Evolutionary conservation across 35 echinoderm and acorn worm species (phyloP).

Genomic region (Holothuria glaberrima): DNA sequence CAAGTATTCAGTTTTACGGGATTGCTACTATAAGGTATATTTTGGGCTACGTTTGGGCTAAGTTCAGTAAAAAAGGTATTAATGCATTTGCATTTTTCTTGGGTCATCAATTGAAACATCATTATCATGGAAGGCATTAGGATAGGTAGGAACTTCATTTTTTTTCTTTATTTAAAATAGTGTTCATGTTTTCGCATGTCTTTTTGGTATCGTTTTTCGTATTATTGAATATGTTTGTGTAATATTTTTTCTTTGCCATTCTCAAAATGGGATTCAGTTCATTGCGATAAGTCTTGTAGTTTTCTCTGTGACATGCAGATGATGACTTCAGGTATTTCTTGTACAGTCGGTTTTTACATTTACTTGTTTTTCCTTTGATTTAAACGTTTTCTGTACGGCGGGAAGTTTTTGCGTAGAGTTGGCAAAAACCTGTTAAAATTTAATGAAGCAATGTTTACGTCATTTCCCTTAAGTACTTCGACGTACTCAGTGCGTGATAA

Average conservation of each 20-base stretch:
- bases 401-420: neutral
- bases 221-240: neutral
- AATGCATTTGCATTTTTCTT: neutral
- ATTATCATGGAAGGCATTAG: neutral
- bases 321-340: neutral
- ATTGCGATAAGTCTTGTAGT: neutral
- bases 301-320: neutral
- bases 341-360: neutral
- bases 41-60: neutral
- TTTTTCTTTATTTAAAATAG: neutral
- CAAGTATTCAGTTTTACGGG: neutral
- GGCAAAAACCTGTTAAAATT: neutral
- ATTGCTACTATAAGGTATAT: neutral
- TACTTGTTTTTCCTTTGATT: neutral
- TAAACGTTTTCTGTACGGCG: neutral
- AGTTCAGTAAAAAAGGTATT: neutral
- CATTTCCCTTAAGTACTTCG: neutral
- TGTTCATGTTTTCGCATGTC: neutral
- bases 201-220: neutral
- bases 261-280: conserved; percentile 1
- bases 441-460: neutral
- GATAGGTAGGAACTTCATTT: neutral
- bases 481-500: neutral
- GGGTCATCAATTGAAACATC: neutral
- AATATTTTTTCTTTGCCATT: conserved; percentile 1